phyloP scores from a whole-genome alignment of 2,113 vertebrate genomes.

The Apteryx owenii region DNA sequence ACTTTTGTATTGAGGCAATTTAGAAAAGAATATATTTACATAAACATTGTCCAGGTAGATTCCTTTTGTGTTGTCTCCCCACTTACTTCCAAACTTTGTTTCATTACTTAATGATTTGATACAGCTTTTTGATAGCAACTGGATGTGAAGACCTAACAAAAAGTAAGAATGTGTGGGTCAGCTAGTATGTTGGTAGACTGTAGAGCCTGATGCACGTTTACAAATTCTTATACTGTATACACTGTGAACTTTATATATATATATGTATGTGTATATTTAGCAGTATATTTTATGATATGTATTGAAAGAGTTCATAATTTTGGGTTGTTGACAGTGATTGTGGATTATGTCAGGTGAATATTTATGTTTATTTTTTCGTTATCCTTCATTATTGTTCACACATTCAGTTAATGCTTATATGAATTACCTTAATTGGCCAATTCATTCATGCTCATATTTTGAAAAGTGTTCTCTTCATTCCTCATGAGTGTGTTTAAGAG shows the following conservation, averaged over 20 bases:
- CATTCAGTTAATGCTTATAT: neutral
- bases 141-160: neutral
- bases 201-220: neutral
- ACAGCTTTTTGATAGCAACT: neutral
- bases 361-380: neutral
- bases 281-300: neutral
- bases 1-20: neutral
- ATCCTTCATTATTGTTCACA: neutral
- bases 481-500: neutral
- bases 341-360: neutral
- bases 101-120: neutral
- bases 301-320: neutral
- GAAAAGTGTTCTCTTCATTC: neutral
- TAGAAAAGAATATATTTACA: neutral
- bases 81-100: neutral
- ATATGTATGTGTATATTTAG: neutral
- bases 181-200: neutral
- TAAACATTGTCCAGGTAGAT: neutral
- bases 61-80: neutral
- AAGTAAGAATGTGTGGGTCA: neutral
- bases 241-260: neutral
- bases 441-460: neutral
- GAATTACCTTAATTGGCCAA: neutral
- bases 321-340: neutral
- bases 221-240: neutral